These are phyloP conservation scores for Nipponia nippon DNA, from an alignment of 2,113 vertebrate species.

Conservation along the genomic window DNA sequence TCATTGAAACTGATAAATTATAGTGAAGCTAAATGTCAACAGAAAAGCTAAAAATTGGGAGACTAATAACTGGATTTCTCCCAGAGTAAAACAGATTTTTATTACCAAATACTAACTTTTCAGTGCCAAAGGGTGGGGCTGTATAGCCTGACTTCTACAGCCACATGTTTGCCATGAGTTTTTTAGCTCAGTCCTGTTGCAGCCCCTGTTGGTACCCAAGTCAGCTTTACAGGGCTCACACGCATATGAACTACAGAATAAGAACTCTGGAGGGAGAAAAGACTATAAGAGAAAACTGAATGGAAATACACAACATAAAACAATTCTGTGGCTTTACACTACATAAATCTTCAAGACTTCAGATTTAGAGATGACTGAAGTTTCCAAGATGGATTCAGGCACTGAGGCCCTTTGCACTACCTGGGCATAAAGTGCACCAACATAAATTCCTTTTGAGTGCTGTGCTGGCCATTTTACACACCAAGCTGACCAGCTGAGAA, in stretches of 20 bases:
- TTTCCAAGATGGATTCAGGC: not conserved
- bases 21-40: not conserved
- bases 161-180: not conserved
- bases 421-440: not conserved
- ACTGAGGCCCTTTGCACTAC: not conserved
- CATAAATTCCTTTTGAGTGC: not conserved
- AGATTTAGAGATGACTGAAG: not conserved
- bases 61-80: not conserved
- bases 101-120: not conserved
- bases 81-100: not conserved
- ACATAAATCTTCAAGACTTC: not conserved
- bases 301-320: not conserved
- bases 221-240: not conserved
- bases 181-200: not conserved
- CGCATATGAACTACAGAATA: not conserved
- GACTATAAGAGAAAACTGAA: not conserved
- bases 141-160: not conserved
- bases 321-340: not conserved
- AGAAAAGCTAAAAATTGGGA: conserved; percentile 2
- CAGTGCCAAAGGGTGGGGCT: conserved; percentile 44
- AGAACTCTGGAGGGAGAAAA: not conserved
- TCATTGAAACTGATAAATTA: not conserved
- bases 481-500: not conserved
- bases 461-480: not conserved
- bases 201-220: not conserved